Base-by-base conservation (phyloP, 2,797 vertebrate species). In the Stomatorhinus walkeri region DNA sequence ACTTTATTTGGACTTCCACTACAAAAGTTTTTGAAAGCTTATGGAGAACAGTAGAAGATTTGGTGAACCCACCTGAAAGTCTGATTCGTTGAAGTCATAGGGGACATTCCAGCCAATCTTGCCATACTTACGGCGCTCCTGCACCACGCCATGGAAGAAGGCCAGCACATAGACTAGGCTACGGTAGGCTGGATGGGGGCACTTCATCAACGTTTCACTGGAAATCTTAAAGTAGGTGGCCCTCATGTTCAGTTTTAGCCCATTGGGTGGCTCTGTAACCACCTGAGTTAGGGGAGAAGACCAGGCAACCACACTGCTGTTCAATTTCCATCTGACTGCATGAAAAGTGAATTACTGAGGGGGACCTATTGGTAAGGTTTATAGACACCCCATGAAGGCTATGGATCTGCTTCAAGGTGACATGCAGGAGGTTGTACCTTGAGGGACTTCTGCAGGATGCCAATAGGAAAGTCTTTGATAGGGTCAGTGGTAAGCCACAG, bases 401-500 rank as follows among this genome's bases (percentile, higher is more conserved):
- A 51, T 46, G 43, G 81, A 85, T 51, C 10, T 51, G n/a, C 9
- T 48, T 85, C 46, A 85, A 28, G 22, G 9, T 24, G 43, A 85
- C 68, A 72, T 72, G 68, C 64, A 72, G 32, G 32, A 87, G 32
- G 9, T 61, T n/a, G 52, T 59, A 97, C 98, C 97, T 99, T 99
- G 0, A 99, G 90, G 24, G 98, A 97, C 56, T 97, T 98, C 93
- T 99, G 98, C 91, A 99, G 95, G 28, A 99, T 98, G 40, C 98
- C 97, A 0, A 98, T 95, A 0, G 98, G 98, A 90, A 99, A 99
- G 91, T 97, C 96, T 89, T 94, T 51, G 0, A 96, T 97, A 2
- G 98, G 98, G 92, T 99, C 97, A 0, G 98, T 99, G 0, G 98
- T 99, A 90, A 99, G 94, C 98, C 98, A 99, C 85, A 99, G 94